Evolutionary conservation across 2,797 vertebrate species (phyloP), one percentile per base, ranked within the genome.

Genomic region (Alcedo quadribrachys): DNA sequence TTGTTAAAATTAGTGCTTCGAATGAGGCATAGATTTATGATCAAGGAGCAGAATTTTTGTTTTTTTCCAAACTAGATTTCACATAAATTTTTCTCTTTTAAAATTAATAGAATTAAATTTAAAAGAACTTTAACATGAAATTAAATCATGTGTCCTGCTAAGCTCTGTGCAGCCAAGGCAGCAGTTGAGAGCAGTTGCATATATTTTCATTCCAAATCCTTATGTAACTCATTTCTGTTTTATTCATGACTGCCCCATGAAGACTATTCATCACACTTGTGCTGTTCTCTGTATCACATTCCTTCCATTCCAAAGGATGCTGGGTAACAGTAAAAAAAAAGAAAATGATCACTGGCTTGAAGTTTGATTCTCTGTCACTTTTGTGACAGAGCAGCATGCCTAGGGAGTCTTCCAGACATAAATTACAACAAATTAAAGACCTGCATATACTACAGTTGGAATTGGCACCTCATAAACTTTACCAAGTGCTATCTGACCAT

Each of bases 401-500:
- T 62, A 33, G 66, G 42, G 86, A 85, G 27, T 65, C 81, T 80
- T 85, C 43, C 69, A 85, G 68, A 45, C 65, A 75, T 55, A 89
- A 92, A 87, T 62, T 82, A 58, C 57, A 79, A 53, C 30, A 89
- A 96, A 87, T 79, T 88, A 87, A 74, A 83, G 42, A 88, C 74
- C 80, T 78, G 58, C 11, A 8, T 73, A 55, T 63, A 71, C 58
- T 37, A 75, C 77, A 86, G 54, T 66, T 65, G 66, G 50, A 73
- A 54, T 65, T 85, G 35, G 80, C 66, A 73, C 89, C 76, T 85
- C 71, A 69, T 43, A 91, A 89, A 84, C 40, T 90, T 92, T 82
- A 87, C 58, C 80, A 87, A 96, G 82, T 67, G n/a, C 27, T 75
- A 69, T 91, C 93, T 92, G 91, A 87, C 48, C 75, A 88, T 79